Evolutionary conservation across 2,888 invertebrate genomes (phyloP), one percentile per base, ranked within the genome.

Genomic region (Physocephala rufipes): DNA sequence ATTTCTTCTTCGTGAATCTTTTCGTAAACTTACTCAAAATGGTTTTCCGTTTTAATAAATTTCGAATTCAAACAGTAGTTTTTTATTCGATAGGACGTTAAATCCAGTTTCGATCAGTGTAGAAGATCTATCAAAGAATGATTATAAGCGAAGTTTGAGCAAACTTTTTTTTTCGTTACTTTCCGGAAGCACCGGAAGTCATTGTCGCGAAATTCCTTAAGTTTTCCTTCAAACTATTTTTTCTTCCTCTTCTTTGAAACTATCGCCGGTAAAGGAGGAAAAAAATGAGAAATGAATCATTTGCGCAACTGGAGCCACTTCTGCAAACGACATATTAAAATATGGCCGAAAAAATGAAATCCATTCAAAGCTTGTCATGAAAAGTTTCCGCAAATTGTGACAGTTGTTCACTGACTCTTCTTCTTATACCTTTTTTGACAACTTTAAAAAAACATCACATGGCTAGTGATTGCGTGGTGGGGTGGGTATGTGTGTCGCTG

Each of bases 261-360:
- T n/a, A n/a, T n/a, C n/a, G n/a, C n/a, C n/a, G n/a, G n/a, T n/a
- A n/a, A n/a, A n/a, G 36, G 4, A 9, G 36, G 5, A 36, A 9
- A 30, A 28, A 30, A 28, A 66, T 53, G 65, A 66, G 28, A 66
- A 66, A 66, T 66, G 65, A 66, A 66, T 51, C 65, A 66, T 51
- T 30, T 53, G 53, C 15, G 53, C 53, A n/a, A 24, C 51, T 30
- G 65, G 53, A 53, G 65, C 36, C 51, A 53, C 65, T 66, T 66
- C 65, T 66, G 65, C 30, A 30, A 19, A 49, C 53, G 65, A 66
- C 65, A 28, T 53, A 53, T 66, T 53, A 66, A 66, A 66, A 53
- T 43, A 62, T 43, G 62, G 45, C 45, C 43, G 45, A 62, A 45
- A 62, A 43, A 43, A n/a, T 19, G 45, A 21, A 43, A 24, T 43